Conservation (phyloP, 2,113 vertebrate species). For the Odobenus rosmarus region DNA sequence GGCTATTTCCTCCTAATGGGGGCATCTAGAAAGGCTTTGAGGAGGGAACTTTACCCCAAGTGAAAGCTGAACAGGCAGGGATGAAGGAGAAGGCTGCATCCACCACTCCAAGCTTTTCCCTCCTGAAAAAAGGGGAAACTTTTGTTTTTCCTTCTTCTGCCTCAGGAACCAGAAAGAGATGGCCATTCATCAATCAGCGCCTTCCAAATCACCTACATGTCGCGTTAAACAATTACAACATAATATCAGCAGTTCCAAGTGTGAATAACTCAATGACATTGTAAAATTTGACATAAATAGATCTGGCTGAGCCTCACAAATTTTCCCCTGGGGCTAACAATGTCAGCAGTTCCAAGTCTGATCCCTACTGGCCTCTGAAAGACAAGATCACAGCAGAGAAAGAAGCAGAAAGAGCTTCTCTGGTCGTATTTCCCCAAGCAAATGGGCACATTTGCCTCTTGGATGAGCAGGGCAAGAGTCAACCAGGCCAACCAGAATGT, state of each 20-base stretch:
- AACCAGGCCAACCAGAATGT: background rate
- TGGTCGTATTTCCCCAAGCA: background rate
- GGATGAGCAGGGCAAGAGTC: background rate
- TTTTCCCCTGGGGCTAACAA: background rate
- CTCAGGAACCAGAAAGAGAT: background rate
- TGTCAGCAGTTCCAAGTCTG: conserved; percentile 32
- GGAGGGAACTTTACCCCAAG: background rate
- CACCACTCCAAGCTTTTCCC: background rate
- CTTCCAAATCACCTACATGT: background rate
- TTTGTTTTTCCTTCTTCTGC: background rate
- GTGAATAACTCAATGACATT: background rate
- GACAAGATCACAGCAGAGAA: background rate
- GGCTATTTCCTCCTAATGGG: background rate
- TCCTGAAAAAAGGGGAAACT: background rate
- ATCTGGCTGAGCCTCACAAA: background rate
- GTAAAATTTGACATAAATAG: background rate
- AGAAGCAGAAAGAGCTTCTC: background rate
- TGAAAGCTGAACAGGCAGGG: background rate
- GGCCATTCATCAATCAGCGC: background rate
- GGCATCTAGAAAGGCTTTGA: background rate
- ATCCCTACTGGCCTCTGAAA: background rate
- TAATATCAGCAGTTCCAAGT: background rate
- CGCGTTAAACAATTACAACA: background rate
- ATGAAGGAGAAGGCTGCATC: background rate
- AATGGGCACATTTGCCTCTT: background rate